These are phyloP conservation scores for Rissa tridactyla DNA, from an alignment of 2,113 vertebrate genomes.

Conservation along the genomic window DNA sequence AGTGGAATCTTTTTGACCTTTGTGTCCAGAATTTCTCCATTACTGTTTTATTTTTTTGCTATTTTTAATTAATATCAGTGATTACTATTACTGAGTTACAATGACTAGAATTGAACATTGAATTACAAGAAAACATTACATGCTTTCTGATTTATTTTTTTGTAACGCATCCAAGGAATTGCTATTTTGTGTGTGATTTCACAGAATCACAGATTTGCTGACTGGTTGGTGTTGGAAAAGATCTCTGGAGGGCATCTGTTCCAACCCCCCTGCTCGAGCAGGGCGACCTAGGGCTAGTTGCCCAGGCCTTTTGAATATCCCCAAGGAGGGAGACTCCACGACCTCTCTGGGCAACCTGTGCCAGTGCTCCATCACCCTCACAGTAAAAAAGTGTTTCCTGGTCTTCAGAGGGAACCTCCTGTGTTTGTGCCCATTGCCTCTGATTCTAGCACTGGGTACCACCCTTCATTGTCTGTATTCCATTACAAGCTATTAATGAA, in stretches of 20 bases:
- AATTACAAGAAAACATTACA: neutral
- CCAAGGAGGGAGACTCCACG: neutral
- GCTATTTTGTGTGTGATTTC: neutral
- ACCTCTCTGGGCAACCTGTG: accelerated
- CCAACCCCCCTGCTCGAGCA: neutral
- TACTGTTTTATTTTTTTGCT: neutral
- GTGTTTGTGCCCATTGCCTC: neutral
- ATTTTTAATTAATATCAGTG: neutral
- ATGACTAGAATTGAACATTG: neutral
- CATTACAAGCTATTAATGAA: neutral
- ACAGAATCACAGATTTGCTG: neutral
- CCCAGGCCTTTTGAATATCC: neutral
- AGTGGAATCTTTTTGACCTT: neutral
- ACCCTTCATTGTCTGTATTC: neutral
- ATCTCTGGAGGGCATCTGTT: neutral
- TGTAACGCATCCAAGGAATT: neutral
- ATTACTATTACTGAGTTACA: neutral
- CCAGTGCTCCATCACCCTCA: neutral
- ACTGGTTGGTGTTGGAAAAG: neutral
- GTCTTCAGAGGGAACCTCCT: neutral
- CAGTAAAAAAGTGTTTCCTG: neutral
- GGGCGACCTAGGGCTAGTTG: accelerated
- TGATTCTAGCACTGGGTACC: neutral
- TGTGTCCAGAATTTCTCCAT: neutral
- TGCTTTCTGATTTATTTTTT: neutral